Conservation (phyloP, 2,888 invertebrate genomes). For the Phasia obesa region DNA sequence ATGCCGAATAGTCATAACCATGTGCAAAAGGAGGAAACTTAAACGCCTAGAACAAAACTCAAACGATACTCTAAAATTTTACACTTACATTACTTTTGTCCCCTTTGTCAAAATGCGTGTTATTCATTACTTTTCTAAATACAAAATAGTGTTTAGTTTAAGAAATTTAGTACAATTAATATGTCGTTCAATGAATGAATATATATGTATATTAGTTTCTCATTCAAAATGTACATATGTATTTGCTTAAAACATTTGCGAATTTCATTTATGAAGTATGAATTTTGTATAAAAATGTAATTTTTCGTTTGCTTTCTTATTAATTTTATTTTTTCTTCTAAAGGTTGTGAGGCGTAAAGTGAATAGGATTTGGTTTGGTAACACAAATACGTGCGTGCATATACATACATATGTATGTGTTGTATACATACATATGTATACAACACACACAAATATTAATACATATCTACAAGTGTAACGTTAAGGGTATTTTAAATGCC, state of each 20-base stretch:
- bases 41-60: no score
- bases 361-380: conserved; percentile 6
- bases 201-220: neutral
- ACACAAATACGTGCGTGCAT: neutral
- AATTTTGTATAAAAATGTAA: conserved; percentile 19
- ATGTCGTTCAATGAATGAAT: neutral
- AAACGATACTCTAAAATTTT: no score
- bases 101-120: no score
- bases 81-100: no score
- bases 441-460: neutral
- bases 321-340: conserved; percentile 2
- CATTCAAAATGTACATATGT: neutral
- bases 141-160: no score
- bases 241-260: conserved; percentile 18
- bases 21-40: no score
- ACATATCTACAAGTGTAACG: conserved; percentile 8
- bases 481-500: conserved; percentile 34
- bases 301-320: conserved; percentile 6
- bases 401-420: no score
- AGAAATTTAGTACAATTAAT: neutral
- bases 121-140: no score
- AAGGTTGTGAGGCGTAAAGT: neutral
- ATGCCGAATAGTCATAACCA: no score
- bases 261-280: conserved; percentile 7
- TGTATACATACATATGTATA: neutral